phyloP scores from a whole-genome alignment of 2,797 vertebrate genomes.

The Thamnophis elegans region DNA sequence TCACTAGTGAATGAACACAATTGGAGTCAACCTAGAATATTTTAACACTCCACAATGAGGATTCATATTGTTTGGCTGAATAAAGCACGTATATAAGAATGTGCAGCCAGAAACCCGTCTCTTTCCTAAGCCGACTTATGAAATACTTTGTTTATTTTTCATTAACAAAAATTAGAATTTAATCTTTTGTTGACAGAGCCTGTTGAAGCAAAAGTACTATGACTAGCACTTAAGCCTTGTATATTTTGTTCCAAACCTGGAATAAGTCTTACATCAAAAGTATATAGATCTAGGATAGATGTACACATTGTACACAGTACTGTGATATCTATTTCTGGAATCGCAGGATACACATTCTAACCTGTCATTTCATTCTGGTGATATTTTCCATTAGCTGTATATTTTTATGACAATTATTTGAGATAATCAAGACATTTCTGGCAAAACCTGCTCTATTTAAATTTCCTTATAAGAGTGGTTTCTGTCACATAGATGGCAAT shows the following conservation, averaged over 20 bases:
- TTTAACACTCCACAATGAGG: background rate
- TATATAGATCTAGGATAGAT: background rate
- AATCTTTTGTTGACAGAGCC: background rate
- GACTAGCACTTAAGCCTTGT: background rate
- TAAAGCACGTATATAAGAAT: background rate
- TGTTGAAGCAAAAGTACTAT: background rate
- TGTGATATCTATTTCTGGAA: background rate
- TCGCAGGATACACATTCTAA: background rate
- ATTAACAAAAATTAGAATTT: conserved; percentile 4
- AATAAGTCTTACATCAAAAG: background rate
- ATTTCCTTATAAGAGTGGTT: background rate
- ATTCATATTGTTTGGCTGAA: background rate
- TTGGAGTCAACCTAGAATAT: background rate
- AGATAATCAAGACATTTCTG: background rate
- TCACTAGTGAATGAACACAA: background rate
- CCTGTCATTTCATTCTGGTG: background rate
- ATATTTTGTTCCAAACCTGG: background rate
- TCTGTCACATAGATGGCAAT: background rate
- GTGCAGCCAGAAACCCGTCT: background rate
- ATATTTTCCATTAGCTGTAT: background rate
- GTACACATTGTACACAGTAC: background rate
- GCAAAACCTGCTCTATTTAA: background rate
- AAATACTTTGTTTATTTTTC: background rate
- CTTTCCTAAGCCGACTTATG: background rate
- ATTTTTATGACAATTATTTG: background rate